Evolutionary conservation across 1,140 invertebrate genomes (phyloP), one percentile per base, ranked within the genome.

Genomic region (Zaprionus camerounensis): DNA sequence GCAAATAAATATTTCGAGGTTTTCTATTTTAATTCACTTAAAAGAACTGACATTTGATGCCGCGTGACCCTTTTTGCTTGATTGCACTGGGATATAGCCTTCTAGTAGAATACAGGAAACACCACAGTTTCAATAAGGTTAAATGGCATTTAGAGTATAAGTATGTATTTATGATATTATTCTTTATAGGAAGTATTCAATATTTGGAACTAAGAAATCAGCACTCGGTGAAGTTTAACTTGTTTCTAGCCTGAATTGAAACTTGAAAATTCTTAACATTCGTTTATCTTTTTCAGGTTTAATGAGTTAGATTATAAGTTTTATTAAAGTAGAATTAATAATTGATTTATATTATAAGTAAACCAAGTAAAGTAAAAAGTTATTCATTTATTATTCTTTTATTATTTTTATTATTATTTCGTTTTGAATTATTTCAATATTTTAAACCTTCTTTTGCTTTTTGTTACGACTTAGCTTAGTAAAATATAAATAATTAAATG

Each of bases 1-100:
- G 62, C 69, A 76, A 66, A 65, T 72, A 72, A 59, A 71, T 51
- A 31, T 49, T 49, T 65, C 58, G 41, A 7, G 12, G 24, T 64
- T 55, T 55, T 20, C 49, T 59, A 24, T 51, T 26, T 34, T 20
- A 70, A 63, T 71, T 71, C 38, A 13, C 24, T 41, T 28, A 26
- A 62, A 70, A 55, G 36, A 44, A 75, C 28, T 58, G 44, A 46
- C 55, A 75, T 36, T 49, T 51, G 34, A 58, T 22, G 36, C 38
- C 13, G 13, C 2, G 17, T 34, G 58, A 53, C 31, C 17, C 34
- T 62, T 38, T 71, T 28, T 49, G 17, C 72, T 64, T 75, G 72
- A 75, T 75, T 75, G 72, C 72, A 36, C 22, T 53, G 31, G 34
- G 46, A 24, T 13, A 41, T 36, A 38, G n/a, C n/a, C n/a, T n/a